Conservation (phyloP, 2,113 vertebrate species). For the Apodemus sylvaticus region DNA sequence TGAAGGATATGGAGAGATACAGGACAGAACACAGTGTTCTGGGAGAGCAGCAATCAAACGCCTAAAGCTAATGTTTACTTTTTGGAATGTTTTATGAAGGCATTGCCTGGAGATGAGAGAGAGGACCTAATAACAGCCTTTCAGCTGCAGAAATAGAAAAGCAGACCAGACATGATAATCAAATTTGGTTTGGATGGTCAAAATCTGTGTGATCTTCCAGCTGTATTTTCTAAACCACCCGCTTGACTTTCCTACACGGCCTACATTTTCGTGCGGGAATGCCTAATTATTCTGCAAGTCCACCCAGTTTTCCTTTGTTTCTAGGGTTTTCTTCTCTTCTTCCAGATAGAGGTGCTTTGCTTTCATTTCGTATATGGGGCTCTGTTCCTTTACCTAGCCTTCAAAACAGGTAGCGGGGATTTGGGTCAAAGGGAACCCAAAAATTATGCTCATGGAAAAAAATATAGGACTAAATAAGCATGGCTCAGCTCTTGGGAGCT, state of each 20-base stretch:
- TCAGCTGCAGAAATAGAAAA: slow-evolving; percentile 86
- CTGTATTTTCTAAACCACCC: slow-evolving; percentile 87
- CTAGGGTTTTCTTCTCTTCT: not conserved
- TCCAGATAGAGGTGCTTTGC: slow-evolving; percentile 4
- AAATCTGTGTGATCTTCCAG: slow-evolving; percentile 87
- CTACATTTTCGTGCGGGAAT: slow-evolving; percentile 66
- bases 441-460: slow-evolving; percentile 14
- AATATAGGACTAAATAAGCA: not conserved
- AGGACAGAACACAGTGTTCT: slow-evolving; percentile 86
- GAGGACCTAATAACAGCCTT: slow-evolving; percentile 88
- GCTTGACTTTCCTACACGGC: slow-evolving; percentile 77
- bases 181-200: slow-evolving; percentile 88
- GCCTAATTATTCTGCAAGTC: slow-evolving; percentile 63
- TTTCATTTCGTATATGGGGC: not conserved
- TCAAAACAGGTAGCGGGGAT: slow-evolving; percentile 18
- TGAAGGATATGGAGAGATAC: slow-evolving; percentile 84
- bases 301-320: slow-evolving; percentile 47
- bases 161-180: slow-evolving; percentile 87
- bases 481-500: not conserved
- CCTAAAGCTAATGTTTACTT: slow-evolving; percentile 88
- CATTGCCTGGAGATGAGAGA: slow-evolving; percentile 85
- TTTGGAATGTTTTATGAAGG: slow-evolving; percentile 87
- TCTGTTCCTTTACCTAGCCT: not conserved
- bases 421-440: slow-evolving; percentile 37
- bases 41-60: slow-evolving; percentile 87